Conservation (phyloP, 2,113 vertebrate species). For the Xyrauchen texanus region DNA sequence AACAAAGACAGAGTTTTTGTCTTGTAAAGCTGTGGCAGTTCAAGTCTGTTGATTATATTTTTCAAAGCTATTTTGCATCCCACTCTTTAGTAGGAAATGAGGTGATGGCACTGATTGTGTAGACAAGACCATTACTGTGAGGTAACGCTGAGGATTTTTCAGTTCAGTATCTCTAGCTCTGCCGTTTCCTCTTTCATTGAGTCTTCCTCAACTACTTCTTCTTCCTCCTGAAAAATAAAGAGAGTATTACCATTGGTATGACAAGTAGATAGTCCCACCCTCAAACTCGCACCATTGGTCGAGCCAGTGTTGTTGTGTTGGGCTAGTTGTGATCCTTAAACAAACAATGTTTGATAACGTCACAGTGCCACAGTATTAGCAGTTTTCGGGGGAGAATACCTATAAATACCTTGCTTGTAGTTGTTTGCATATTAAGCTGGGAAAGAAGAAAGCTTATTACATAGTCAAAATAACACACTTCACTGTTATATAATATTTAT, state of each 20-base stretch:
- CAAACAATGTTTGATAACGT: too few species aligned
- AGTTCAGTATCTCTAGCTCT: conserved; percentile 67
- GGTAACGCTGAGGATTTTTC: conserved; percentile 42
- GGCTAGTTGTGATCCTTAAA: too few species aligned
- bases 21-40: conserved; percentile 37
- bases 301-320: too few species aligned
- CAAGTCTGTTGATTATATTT: conserved; percentile 44
- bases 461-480: too few species aligned
- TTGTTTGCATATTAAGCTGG: too few species aligned
- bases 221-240: conserved; percentile 68
- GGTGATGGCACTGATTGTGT: conserved; percentile 30
- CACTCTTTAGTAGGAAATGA: conserved; percentile 41
- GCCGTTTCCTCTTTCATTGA: conserved; percentile 76
- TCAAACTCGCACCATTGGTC: too few species aligned
- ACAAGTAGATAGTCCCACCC: too few species aligned
- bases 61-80: conserved; percentile 43
- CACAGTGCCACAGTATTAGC: too few species aligned
- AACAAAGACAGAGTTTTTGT: neutral
- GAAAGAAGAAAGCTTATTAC: neutral
- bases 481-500: neutral
- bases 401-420: too few species aligned
- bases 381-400: too few species aligned
- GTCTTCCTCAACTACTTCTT: conserved; percentile 70
- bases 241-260: too few species aligned
- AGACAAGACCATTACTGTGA: conserved; percentile 27